A percentile compares a stretch with the other conserved stretches of the same genome.
Conservation (phyloP, 1,140 invertebrate species). For the Drosophila kurseongensis region DNA sequence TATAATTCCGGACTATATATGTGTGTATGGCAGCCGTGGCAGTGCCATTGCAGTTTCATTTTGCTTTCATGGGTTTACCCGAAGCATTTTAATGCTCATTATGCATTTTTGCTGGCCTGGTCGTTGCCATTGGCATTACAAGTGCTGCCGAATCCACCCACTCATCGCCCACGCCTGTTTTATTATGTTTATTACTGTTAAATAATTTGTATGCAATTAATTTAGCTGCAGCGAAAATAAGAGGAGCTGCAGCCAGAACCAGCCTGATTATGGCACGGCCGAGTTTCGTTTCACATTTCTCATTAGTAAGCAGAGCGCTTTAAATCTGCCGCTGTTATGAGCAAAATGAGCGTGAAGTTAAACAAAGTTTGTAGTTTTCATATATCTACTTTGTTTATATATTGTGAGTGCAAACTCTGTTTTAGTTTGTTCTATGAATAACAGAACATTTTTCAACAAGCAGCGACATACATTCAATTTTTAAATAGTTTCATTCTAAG, state of each 20-base stretch:
- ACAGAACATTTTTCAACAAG: background rate
- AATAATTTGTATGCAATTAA: constrained; percentile 83
- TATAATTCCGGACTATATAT: constrained; percentile 68
- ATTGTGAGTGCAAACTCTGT: background rate
- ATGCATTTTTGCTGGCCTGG: constrained; percentile 77
- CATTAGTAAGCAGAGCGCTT: constrained; percentile 53
- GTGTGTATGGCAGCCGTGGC: constrained; percentile 43
- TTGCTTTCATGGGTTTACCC: constrained; percentile 47
- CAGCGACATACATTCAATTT: background rate
- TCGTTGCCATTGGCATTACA: constrained; percentile 72
- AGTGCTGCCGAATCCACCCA: constrained; percentile 35
- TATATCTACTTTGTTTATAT: background rate
- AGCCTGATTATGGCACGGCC: constrained; percentile 56
- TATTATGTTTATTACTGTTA: constrained; percentile 83
- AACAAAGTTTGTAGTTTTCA: constrained; percentile 30
- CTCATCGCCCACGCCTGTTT: constrained; percentile 54
- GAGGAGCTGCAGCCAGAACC: constrained; percentile 17
- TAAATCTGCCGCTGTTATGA: constrained; percentile 9
- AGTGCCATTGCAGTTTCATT: constrained; percentile 75
- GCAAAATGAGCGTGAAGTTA: constrained; percentile 32
- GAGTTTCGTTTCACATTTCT: constrained; percentile 60
- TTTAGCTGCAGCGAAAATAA: constrained; percentile 59
- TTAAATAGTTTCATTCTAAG: background rate
- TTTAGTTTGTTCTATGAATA: background rate
- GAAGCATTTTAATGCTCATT: constrained; percentile 80